These are phyloP conservation scores for Dorcus hopei DNA, from an alignment of 2,888 invertebrate genomes.

Conservation along the genomic window DNA sequence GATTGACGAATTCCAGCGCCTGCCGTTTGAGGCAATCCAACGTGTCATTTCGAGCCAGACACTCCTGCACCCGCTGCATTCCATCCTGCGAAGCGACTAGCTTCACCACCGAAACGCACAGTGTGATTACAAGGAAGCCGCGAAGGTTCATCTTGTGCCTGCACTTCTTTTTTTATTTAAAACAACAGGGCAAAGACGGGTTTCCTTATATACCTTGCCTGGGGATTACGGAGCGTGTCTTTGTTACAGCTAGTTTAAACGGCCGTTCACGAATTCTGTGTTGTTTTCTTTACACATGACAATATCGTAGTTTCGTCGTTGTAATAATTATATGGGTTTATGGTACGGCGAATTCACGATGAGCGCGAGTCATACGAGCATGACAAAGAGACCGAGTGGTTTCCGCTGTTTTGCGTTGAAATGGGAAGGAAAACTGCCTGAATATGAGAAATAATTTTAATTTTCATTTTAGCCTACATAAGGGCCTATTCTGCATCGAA, in stretches of 20 bases:
- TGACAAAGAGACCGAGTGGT: no score
- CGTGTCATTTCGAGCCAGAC: constrained; percentile 39
- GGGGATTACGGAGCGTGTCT: constrained; percentile 29
- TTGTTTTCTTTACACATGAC: constrained; percentile 15
- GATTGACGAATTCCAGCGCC: constrained; percentile 46
- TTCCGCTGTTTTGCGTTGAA: no score
- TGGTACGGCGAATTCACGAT: not conserved
- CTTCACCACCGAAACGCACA: not conserved
- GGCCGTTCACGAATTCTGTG: constrained; percentile 30
- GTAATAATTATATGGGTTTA: constrained; percentile 2
- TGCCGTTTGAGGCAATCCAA: constrained; percentile 49
- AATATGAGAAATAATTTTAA: no score
- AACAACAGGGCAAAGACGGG: not conserved
- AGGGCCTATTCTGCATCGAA: no score
- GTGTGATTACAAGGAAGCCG: not conserved
- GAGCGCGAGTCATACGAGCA: not conserved
- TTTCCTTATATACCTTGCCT: constrained; percentile 20
- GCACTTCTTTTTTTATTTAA: not conserved
- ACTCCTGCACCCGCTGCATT: constrained; percentile 34
- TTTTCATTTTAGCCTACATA: no score
- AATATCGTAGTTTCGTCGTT: not conserved
- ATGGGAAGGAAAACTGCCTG: no score
- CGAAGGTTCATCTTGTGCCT: not conserved
- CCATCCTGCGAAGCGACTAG: not conserved
- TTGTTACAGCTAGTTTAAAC: constrained; percentile 25